These are phyloP conservation scores for Craniophora ligustri DNA, from an alignment of 2,888 invertebrate genomes.

Conservation along the genomic window DNA sequence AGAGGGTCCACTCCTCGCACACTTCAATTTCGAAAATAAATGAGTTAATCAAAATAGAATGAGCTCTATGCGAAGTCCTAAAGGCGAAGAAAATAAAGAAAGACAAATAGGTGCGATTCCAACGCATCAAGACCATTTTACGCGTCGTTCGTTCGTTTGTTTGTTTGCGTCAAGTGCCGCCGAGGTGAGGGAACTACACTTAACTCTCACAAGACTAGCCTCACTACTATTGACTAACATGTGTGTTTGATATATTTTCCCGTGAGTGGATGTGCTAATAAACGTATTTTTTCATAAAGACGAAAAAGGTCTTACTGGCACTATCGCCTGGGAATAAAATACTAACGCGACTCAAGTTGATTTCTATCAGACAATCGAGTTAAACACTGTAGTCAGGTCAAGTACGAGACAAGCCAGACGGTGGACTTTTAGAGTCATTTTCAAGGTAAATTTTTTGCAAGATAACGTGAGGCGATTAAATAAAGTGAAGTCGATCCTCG, in stretches of 20 bases:
- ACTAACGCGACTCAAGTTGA: slow-evolving; percentile 40
- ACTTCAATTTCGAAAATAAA: slow-evolving; percentile 72
- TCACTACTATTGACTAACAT: slow-evolving; percentile 12
- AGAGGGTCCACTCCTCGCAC: slow-evolving; percentile 64
- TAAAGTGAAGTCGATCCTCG: slow-evolving; percentile 17
- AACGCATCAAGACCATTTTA: slow-evolving; percentile 43
- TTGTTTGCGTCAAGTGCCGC: slow-evolving; percentile 19
- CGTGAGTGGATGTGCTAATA: slow-evolving; percentile 35
- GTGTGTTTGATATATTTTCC: slow-evolving; percentile 26
- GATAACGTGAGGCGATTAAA: slow-evolving; percentile 22
- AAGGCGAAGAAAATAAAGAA: slow-evolving; percentile 44
- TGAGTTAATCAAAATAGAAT: slow-evolving; percentile 71
- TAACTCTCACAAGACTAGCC: slow-evolving; percentile 7
- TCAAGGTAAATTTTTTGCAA: slow-evolving; percentile 8
- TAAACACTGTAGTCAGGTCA: slow-evolving; percentile 45
- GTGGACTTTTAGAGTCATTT: slow-evolving; percentile 9
- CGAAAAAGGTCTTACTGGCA: slow-evolving; percentile 20
- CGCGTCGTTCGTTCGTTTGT: slow-evolving; percentile 43
- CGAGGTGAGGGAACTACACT: slow-evolving; percentile 12
- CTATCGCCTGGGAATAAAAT: slow-evolving; percentile 46
- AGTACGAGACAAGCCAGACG: slow-evolving; percentile 24
- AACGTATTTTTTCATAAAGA: slow-evolving; percentile 34
- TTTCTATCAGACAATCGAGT: slow-evolving; percentile 49
- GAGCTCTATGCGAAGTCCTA: slow-evolving; percentile 39
- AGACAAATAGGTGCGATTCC: slow-evolving; percentile 46